Evolutionary conservation across 2,113 vertebrate species (phyloP).

Genomic region (Odontophorus gujanensis): DNA sequence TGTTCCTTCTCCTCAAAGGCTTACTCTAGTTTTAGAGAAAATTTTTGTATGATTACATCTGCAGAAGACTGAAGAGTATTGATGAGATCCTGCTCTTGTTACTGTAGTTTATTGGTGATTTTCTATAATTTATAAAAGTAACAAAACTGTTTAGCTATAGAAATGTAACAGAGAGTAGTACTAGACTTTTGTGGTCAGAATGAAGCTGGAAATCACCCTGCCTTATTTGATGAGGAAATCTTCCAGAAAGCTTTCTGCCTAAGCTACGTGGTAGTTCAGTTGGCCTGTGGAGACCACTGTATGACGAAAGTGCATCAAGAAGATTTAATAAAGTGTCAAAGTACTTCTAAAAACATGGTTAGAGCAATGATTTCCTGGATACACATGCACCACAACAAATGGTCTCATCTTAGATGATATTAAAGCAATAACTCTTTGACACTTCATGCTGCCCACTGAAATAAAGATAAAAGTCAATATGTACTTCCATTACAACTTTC

Average conservation of each 20-base stretch:
- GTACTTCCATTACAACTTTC: slow-evolving; percentile 78
- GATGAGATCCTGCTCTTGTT: not conserved
- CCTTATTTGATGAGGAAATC: slow-evolving; percentile 6
- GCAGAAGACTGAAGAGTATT: not conserved
- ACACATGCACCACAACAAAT: slow-evolving; percentile 57
- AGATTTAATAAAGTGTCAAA: slow-evolving; percentile 73
- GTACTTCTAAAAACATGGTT: slow-evolving; percentile 61
- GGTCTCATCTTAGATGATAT: slow-evolving; percentile 73
- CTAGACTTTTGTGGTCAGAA: not conserved
- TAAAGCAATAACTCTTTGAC: slow-evolving; percentile 83
- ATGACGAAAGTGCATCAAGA: slow-evolving; percentile 46
- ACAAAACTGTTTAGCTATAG: not conserved
- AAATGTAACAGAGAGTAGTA: not conserved
- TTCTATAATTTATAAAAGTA: not conserved
- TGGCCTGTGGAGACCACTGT: slow-evolving; percentile 35
- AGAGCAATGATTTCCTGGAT: slow-evolving; percentile 63
- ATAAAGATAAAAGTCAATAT: slow-evolving; percentile 80
- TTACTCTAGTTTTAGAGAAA: slow-evolving; percentile 33
- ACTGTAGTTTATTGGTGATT: not conserved
- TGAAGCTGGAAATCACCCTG: not conserved
- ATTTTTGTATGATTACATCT: not conserved
- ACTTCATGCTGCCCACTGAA: slow-evolving; percentile 68
- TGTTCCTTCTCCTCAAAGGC: not conserved
- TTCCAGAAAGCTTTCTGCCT: slow-evolving; percentile 29
- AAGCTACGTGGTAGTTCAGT: not conserved